Percentiles rank a stretch among this genome's conserved stretches.
Conservation (phyloP, 2,888 invertebrate species). For the Papilio elwesi region DNA sequence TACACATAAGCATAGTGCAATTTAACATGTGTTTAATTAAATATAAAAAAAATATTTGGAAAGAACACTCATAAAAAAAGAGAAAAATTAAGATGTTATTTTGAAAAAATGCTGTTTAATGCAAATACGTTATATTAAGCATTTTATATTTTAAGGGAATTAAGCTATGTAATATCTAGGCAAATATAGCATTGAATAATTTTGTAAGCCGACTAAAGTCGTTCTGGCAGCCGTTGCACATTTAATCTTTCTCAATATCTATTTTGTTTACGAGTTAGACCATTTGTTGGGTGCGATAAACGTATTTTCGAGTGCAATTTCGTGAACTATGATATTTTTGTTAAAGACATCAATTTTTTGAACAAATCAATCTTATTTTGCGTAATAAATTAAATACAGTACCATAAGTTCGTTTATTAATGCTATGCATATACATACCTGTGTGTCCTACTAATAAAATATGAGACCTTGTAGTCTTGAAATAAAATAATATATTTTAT, state of each 20-base stretch:
- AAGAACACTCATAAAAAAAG: too few species aligned
- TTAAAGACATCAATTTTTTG: neutral
- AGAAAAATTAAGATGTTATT: too few species aligned
- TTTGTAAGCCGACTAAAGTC: conserved; percentile 28
- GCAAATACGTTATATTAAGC: too few species aligned
- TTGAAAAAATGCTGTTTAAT: too few species aligned
- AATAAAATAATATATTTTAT: too few species aligned
- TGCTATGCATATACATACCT: too few species aligned
- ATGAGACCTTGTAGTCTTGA: too few species aligned
- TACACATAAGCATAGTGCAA: too few species aligned
- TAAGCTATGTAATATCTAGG: conserved; percentile 13
- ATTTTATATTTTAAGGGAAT: neutral
- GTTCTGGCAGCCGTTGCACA: conserved; percentile 29
- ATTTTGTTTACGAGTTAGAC: conserved; percentile 29
- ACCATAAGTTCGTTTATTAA: neutral
- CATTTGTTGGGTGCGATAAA: conserved; percentile 19
- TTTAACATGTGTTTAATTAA: too few species aligned
- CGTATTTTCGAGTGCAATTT: conserved; percentile 1
- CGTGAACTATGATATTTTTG: neutral
- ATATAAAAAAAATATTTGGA: too few species aligned
- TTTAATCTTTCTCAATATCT: conserved; percentile 35
- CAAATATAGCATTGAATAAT: conserved; percentile 19
- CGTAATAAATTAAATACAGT: neutral
- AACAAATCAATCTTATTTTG: conserved; percentile 9
- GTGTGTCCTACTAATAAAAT: too few species aligned